Base-by-base conservation (phyloP, 2,888 invertebrate genomes). In the Pherbina coryleti region DNA sequence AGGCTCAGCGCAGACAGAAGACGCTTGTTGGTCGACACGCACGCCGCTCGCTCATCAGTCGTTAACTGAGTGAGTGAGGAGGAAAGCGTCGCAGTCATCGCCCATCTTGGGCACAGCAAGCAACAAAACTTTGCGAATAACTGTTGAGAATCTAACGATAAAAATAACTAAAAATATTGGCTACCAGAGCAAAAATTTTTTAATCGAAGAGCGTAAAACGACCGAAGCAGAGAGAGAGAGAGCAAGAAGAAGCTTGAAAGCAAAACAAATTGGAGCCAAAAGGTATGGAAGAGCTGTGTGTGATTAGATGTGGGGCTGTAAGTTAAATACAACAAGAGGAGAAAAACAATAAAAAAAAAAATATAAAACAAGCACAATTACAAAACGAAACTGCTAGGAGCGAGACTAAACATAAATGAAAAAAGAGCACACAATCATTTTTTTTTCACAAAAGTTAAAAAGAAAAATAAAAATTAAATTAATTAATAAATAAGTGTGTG, bases 121-220 rank as follows among this genome's bases (percentile, higher is more conserved):
- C 28, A 49, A 51, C 69, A 51, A 49, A 69, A 69, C 49, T 69
- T 69, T 25, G 69, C 69, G 22, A 69, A 69, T 37, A 67, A 67
- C 37, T 22, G 67, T 22, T 34, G 67, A 67, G 37, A 31, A 64
- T 11, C 64, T 31, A n/a, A 31, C 64, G 31, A 34, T 31, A 64
- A 64, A 25, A 31, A 64, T n/a, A 64, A 64, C 28, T 11, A 44
- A 44, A 64, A 64, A 22, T 17, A 62, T 28, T 25, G 62, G 17
- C 28, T 22, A 25, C 3, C 22, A 62, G 62, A 62, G 25, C 25
- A 14, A 28, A n/a, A 62, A 28, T 64, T 9, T 17, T 31, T 17
- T 25, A 25, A 28, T 25, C 28, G 28, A 28, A 25, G 28, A 28
- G 64, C 11, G 19, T 60, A 60, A 60, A 8, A 1, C 2, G 9